phyloP scores from a whole-genome alignment of 2,113 vertebrate species.

The Gadus chalcogrammus region DNA sequence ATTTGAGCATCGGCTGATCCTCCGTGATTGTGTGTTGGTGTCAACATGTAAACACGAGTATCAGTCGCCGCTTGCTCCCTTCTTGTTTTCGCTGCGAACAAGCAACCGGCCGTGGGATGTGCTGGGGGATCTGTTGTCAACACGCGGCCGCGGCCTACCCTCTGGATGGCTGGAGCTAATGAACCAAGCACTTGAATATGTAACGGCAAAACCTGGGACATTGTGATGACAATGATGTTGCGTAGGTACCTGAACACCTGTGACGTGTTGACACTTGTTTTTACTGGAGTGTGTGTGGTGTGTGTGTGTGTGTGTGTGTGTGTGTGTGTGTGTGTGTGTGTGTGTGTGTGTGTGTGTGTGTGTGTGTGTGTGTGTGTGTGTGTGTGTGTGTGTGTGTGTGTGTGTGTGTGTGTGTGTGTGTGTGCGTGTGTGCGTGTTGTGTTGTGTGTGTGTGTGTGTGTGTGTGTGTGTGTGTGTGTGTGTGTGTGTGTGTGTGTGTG shows the following conservation, averaged over 20 bases:
- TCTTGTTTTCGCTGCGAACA: conserved; percentile 52
- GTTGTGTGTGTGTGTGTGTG: too few species aligned
- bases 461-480: too few species aligned
- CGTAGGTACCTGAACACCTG: conserved; percentile 34
- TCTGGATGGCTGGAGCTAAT: conserved; percentile 45
- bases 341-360: too few species aligned
- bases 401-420: too few species aligned
- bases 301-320: neutral
- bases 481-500: too few species aligned
- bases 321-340: too few species aligned
- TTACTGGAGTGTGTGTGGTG: neutral
- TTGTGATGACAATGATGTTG: conserved; percentile 33
- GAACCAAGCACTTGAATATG: conserved; percentile 45
- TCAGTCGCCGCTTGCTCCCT: conserved; percentile 46
- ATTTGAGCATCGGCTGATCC: conserved; percentile 57
- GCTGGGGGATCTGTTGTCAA: conserved; percentile 43
- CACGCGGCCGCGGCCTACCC: conserved; percentile 25
- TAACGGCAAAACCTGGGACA: conserved; percentile 17
- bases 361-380: too few species aligned
- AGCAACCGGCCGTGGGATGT: conserved; percentile 33
- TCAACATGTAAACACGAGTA: conserved; percentile 62
- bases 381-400: neutral
- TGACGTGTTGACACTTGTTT: conserved; percentile 20
- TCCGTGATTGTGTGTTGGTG: conserved; percentile 45
- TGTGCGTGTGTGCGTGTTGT: neutral